Evolutionary conservation across 1,140 invertebrate genomes (phyloP).

Genomic region (Parapsyche elsis): DNA sequence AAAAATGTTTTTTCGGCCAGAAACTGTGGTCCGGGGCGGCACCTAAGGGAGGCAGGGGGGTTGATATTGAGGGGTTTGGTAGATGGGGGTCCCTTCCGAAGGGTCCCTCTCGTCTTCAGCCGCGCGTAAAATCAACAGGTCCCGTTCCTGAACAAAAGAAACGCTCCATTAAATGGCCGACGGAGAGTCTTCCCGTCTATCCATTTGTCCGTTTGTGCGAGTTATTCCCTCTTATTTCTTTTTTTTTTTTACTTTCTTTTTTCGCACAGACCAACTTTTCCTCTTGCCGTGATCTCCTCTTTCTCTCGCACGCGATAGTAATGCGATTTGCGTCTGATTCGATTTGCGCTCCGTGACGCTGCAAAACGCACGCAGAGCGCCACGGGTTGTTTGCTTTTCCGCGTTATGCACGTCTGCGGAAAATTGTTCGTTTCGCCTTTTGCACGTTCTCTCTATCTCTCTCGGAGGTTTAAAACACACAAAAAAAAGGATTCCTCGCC

Average conservation of each 20-base stretch:
- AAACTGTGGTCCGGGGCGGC: not conserved
- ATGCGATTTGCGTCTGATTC: conserved; percentile 26
- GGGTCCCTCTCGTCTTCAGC: not conserved
- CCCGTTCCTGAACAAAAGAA: conserved; percentile 22
- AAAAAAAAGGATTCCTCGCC: too few species aligned
- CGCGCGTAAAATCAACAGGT: conserved; percentile 25
- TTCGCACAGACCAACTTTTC: not conserved
- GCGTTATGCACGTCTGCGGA: conserved; percentile 23
- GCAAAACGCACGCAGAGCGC: conserved; percentile 16
- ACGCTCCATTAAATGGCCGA: conserved; percentile 31
- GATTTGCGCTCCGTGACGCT: conserved; percentile 20
- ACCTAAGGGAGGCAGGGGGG: too few species aligned
- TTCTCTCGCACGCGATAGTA: conserved; percentile 7
- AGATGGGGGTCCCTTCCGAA: not conserved
- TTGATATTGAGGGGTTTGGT: too few species aligned
- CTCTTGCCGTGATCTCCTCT: not conserved
- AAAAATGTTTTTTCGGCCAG: conserved; percentile 12
- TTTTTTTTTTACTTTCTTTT: not conserved
- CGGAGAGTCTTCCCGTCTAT: not conserved
- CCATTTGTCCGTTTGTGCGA: not conserved
- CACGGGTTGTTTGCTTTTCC: conserved; percentile 29
- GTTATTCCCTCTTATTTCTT: not conserved
- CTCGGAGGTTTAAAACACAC: too few species aligned
- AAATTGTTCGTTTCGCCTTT: conserved; percentile 5
- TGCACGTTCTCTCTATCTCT: not conserved